phyloP scores from a whole-genome alignment of 2,113 vertebrate genomes.

The Polypterus bichir region DNA sequence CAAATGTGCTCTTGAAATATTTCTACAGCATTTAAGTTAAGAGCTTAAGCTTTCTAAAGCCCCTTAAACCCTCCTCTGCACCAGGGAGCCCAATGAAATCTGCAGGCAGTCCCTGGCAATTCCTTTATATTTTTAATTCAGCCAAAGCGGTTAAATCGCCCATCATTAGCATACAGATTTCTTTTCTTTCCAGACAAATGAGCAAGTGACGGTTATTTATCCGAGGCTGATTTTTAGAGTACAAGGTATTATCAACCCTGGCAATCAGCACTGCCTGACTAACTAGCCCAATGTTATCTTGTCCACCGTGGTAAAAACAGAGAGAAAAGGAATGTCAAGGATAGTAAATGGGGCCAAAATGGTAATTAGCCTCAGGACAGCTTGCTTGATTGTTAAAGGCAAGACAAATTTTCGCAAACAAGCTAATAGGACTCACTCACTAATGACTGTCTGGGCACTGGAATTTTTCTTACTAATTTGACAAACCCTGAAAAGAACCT shows the following conservation, averaged over 20 bases:
- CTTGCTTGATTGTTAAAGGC: slow-evolving; percentile 21
- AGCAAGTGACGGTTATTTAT: slow-evolving; percentile 16
- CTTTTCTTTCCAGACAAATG: slow-evolving; percentile 31
- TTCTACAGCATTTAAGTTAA: not conserved
- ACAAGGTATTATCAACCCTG: slow-evolving; percentile 30
- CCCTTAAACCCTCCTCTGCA: not conserved
- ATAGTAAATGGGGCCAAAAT: slow-evolving; percentile 40
- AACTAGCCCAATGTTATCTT: slow-evolving; percentile 36
- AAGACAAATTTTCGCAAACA: slow-evolving; percentile 42
- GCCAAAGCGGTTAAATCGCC: slow-evolving; percentile 20
- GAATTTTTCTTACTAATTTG: slow-evolving; percentile 51
- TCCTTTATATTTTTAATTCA: too few species aligned
- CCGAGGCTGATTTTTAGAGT: slow-evolving; percentile 19
- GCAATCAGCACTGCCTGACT: slow-evolving; percentile 40
- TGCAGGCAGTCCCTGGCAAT: too few species aligned
- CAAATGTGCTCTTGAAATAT: not conserved
- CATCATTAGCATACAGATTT: slow-evolving; percentile 30
- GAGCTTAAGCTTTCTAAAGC: slow-evolving; percentile 1
- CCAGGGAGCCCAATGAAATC: not conserved
- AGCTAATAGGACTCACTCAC: slow-evolving; percentile 34
- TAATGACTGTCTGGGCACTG: slow-evolving; percentile 39
- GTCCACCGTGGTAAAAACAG: slow-evolving; percentile 26
- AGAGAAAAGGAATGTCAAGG: slow-evolving; percentile 40
- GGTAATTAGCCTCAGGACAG: slow-evolving; percentile 41
- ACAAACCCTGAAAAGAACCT: slow-evolving; percentile 37